Evolutionary conservation across 2,888 invertebrate genomes (phyloP), one percentile per base, ranked within the genome.

Genomic region (Tipula lateralis): DNA sequence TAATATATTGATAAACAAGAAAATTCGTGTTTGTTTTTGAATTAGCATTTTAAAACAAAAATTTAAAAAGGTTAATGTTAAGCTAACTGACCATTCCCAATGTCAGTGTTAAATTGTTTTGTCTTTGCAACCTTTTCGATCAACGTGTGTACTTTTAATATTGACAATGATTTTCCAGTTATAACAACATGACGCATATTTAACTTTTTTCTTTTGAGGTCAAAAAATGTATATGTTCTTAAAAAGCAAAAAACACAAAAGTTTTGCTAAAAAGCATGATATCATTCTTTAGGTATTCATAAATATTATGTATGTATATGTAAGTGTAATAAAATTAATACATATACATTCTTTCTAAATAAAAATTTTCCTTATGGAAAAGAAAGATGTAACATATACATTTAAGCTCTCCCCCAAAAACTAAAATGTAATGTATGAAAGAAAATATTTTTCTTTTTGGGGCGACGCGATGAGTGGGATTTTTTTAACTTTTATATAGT

Each of bases 211-310:
- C 66, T 66, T 66, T 66, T 66, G 66, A 24, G 66, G 66, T 66
- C 66, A 66, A 66, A 66, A n/a, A 66, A 66, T 24, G 7, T 50
- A 50, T 50, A 66, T 66, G 66, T 66, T 66, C 66, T 66, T 66
- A 66, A 66, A n/a, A 66, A 44, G 44, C 44, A 44, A 44, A 7
- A 19, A 24, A 66, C 66, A 66, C 19, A 66, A 66, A 66, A 66
- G 66, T 66, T 66, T 66, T 66, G 66, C 66, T 66, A 66, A 66
- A 44, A 66, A 66, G 66, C 66, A 66, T 66, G 66, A 66, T 66
- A 66, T 66, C 66, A 66, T 66, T 66, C 66, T 24, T 66, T 66
- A 66, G 66, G 66, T 66, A 66, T 66, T 66, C 66, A 66, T 66
- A 66, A 66, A 66, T 24, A 24, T n/a, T 19, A 66, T 66, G 66